Percentiles rank a stretch among this genome's conserved stretches.
These are phyloP conservation scores for Fabriciana adippe DNA, from an alignment of 2,888 invertebrate genomes.

Conservation along the genomic window DNA sequence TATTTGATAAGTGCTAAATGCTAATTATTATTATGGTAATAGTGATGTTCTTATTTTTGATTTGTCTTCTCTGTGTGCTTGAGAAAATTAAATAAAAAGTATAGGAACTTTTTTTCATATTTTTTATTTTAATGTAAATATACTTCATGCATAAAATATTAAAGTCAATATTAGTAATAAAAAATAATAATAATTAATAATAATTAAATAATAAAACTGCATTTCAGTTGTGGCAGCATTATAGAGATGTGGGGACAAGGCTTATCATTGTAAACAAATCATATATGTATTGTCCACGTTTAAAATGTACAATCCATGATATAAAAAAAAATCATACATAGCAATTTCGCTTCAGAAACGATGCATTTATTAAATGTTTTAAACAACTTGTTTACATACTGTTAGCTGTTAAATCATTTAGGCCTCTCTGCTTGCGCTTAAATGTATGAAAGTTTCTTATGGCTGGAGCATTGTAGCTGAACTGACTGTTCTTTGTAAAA, in stretches of 20 bases:
- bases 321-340: conserved; percentile 18
- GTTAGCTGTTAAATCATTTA: conserved; percentile 31
- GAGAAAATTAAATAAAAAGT: no score
- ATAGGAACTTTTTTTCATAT: no score
- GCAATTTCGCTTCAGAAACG: conserved; percentile 16
- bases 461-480: conserved; percentile 40
- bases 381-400: conserved; percentile 7
- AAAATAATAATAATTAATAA: no score
- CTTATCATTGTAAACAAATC: conserved; percentile 26
- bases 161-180: no score
- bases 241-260: conserved; percentile 17
- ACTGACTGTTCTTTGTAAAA: conserved; percentile 12
- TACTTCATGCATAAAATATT: no score
- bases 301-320: conserved; percentile 10
- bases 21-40: no score
- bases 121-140: no score
- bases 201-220: neutral
- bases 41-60: no score
- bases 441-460: conserved; percentile 36
- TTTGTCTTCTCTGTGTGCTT: no score
- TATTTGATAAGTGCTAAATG: no score
- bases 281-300: conserved; percentile 12
- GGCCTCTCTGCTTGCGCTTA: conserved; percentile 38
- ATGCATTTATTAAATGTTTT: conserved; percentile 16
- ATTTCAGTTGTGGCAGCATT: conserved; percentile 31